Base-by-base conservation (phyloP, 2,797 vertebrate species). In the Eutrigla gurnardus region DNA sequence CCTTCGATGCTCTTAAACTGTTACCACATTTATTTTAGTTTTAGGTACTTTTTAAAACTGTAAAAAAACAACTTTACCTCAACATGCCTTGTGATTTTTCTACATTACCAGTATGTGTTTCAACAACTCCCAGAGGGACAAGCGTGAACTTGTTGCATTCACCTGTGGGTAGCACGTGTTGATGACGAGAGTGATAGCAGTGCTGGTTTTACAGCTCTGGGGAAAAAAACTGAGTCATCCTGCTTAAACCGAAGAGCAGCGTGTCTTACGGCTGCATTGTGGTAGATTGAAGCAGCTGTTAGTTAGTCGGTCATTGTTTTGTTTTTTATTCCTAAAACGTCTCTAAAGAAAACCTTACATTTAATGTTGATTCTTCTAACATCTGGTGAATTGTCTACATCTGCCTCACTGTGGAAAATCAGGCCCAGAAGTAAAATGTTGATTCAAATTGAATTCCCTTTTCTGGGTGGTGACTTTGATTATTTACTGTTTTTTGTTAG, bases 121-220 rank as follows among this genome's bases (percentile, higher is more conserved):
- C 59, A 82, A 90, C 90, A 91, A 68, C 83, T 90, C 89, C 77
- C 79, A 25, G 46, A 60, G 50, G 33, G 81, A 58, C 89, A 62
- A 84, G 90, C 52, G 50, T 58, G 64, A 90, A 90, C 90, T 81
- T 88, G 90, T 87, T 84, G 81, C 69, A 14, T 67, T 90, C 74
- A 84, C 49, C 71, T 87, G 74, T 75, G 82, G 71, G 70, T 78
- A 81, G 46, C 57, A 45, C 37, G 33, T 74, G 65, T 55, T 70
- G 76, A 85, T 78, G 75, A 62, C 73, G 55, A 61, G 55, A 64
- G 42, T 37, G 82, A 82, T 86, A 70, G 64, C 10, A 36, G 37
- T 47, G 65, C 64, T 80, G 81, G 70, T 86, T 86, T 83, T 54
- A 74, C 73, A 57, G 84, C 74, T 65, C 58, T 62, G 18, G 25